Percentiles rank a stretch among this genome's conserved stretches.
Evolutionary conservation across 2,888 invertebrate species (phyloP).

Genomic region (Hyles lineata): DNA sequence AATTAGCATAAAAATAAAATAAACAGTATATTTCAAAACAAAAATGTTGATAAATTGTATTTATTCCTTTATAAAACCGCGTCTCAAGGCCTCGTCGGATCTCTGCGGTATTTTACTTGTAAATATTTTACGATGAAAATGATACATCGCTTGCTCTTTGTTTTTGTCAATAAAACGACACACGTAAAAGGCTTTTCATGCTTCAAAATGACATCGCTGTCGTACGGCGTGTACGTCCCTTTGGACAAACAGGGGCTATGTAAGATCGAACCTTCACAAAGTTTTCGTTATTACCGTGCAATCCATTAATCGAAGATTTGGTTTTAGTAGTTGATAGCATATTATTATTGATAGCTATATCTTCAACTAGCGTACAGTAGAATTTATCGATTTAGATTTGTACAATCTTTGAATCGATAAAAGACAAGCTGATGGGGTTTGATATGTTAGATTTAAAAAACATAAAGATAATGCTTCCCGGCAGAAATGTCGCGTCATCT

Average conservation of each 20-base stretch:
- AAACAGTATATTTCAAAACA: background rate
- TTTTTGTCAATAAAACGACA: slow-evolving; percentile 22
- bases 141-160: slow-evolving; percentile 20
- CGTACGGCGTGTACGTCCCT: background rate
- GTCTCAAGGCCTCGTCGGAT: slow-evolving; percentile 1
- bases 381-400: too few relatives aligned
- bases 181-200: slow-evolving; percentile 19
- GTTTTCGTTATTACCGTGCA: too few relatives aligned
- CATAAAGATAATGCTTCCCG: too few relatives aligned
- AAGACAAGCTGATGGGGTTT: too few relatives aligned
- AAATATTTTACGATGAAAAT: slow-evolving; percentile 8
- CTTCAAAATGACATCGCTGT: background rate
- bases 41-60: background rate
- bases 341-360: too few relatives aligned
- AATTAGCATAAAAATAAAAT: background rate
- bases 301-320: too few relatives aligned
- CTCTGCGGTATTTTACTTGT: slow-evolving; percentile 14
- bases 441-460: too few relatives aligned
- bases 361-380: too few relatives aligned
- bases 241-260: background rate
- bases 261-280: background rate
- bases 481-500: too few relatives aligned
- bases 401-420: too few relatives aligned
- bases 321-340: too few relatives aligned
- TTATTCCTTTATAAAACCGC: background rate